Percentiles rank a stretch among this genome's conserved stretches.
phyloP scores from a whole-genome alignment of 2,797 vertebrate genomes.

The Rallus crepitans region DNA sequence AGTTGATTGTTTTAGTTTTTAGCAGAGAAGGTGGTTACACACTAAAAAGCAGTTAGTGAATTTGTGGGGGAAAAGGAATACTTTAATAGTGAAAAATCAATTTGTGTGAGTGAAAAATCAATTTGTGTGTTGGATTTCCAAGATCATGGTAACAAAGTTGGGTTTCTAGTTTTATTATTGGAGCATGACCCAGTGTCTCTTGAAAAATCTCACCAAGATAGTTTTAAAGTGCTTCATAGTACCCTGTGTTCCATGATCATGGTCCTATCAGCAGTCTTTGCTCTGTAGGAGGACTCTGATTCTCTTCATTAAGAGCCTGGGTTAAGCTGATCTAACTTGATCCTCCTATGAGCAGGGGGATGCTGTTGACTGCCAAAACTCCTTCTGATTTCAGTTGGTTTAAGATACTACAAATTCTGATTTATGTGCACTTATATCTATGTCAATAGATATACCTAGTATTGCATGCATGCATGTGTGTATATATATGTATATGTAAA shows the following conservation, averaged over 20 bases:
- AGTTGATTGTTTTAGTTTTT: background rate
- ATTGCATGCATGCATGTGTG: fast-evolving
- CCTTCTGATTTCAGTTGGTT: background rate
- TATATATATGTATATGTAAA: no score
- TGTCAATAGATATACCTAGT: background rate
- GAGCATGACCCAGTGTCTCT: background rate
- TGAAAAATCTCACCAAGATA: background rate
- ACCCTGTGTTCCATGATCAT: background rate
- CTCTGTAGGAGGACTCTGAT: background rate
- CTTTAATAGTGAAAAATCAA: background rate
- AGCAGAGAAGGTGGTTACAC: background rate
- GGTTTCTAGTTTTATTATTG: background rate
- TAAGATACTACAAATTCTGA: background rate
- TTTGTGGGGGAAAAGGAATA: background rate
- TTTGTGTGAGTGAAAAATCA: background rate
- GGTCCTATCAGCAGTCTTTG: background rate
- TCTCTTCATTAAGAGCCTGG: background rate
- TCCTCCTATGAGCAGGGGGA: background rate
- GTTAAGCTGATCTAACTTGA: background rate
- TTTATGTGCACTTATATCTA: background rate
- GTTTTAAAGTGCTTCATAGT: background rate
- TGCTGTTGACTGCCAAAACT: background rate
- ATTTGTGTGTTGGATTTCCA: background rate
- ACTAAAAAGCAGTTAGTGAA: background rate
- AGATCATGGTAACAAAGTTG: background rate